Percentiles rank a stretch among this genome's conserved stretches.
phyloP scores from a whole-genome alignment of 2,113 vertebrate genomes.

The Promerops cafer region DNA sequence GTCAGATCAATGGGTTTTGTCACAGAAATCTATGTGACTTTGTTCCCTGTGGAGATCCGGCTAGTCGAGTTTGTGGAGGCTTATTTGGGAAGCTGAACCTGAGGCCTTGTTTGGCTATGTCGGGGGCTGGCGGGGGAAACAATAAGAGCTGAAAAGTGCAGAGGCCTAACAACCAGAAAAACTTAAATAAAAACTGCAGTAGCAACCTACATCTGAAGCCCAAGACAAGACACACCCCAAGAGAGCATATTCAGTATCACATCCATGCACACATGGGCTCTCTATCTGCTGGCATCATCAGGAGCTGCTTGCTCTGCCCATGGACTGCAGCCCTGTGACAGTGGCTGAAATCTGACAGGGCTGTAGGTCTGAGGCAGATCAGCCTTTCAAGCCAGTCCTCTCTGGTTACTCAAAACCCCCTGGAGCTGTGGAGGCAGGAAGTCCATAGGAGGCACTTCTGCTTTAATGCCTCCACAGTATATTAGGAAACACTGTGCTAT shows the following conservation, averaged over 20 bases:
- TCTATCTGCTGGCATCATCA: neutral
- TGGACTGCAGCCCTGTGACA: neutral
- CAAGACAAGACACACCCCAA: neutral
- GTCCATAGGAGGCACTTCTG: neutral
- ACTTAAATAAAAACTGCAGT: neutral
- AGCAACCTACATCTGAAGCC: neutral
- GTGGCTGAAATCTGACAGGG: neutral
- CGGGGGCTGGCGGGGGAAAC: rapidly evolving
- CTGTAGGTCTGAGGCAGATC: neutral
- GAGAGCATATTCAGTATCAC: neutral
- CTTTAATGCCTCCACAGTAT: neutral
- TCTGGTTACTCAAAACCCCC: neutral
- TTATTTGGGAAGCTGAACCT: neutral
- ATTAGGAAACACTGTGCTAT: neutral
- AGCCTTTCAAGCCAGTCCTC: neutral
- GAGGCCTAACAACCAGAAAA: neutral
- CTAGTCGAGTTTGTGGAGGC: conserved; percentile 17
- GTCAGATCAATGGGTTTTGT: conserved; percentile 56
- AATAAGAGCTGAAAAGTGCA: neutral
- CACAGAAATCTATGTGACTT: conserved; percentile 54
- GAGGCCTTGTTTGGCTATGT: neutral
- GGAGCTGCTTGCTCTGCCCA: neutral
- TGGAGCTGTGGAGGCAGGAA: neutral
- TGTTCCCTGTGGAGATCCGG: conserved; percentile 39
- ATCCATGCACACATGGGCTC: rapidly evolving